Base-by-base conservation (phyloP, 1,140 invertebrate species). In the Parapsyche elsis region DNA sequence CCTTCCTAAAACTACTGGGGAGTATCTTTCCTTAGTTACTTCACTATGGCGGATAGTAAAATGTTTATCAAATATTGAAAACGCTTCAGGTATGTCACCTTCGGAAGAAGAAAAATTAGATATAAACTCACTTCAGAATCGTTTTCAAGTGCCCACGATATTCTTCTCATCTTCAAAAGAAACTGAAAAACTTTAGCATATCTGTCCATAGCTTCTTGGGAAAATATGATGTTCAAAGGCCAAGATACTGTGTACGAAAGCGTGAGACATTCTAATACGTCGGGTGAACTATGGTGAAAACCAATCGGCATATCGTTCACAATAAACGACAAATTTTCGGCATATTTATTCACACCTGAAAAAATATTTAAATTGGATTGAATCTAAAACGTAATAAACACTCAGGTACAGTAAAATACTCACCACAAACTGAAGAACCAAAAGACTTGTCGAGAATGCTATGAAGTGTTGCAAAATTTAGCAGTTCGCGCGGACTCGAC, bases 161-260 rank as follows among this genome's bases (percentile, higher is more conserved):
- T 91, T n/a, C 93, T 89, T 79, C 94, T 91, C 71, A 95, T 90
- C 87, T 94, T 94, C 5, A 95, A 82, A 14, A 95, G 85, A 86
- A 94, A 94, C 84, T 92, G 92, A 83, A 95, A 95, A 0, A 95
- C 92, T 84, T 91, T 91, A 0, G 91, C 90, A 84, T 95, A 95
- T 83, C 94, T 91, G 9, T 89, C 84, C 76, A 95, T 87, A 0
- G 92, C 89, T 76, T 93, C 92, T 0, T 91, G 90, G 2, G 93
- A 94, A 23, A 95, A 86, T 44, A 95, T 91, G 26, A 95, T 92
- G 85, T 95, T 95, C 0, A 95, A 84, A 0, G 94, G 94, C 94
- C 94, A 95, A 10, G 90, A 87, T 0, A 94, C 90, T 57, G 91
- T 89, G 84, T 94, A 94, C 12, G 91, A 90, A n/a, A 95, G 85